Evolutionary conservation across 35 echinoderm and acorn worm genomes (phyloP).

Genomic region (Ophiothrix spiculata): DNA sequence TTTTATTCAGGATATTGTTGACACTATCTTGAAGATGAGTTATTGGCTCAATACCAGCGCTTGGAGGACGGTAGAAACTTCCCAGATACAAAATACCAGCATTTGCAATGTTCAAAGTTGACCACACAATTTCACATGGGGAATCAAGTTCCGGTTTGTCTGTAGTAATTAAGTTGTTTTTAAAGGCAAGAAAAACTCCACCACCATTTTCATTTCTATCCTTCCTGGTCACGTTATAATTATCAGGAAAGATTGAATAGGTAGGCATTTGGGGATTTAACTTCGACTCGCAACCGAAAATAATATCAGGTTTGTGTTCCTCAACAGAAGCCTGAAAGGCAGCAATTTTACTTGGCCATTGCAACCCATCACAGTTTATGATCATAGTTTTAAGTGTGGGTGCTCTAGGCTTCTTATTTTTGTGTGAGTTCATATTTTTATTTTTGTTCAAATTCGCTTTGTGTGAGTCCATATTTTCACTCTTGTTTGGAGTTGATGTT

Average conservation of each 20-base stretch:
- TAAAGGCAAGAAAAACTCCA: neutral
- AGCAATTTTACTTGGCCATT: neutral
- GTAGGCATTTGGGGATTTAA: neutral
- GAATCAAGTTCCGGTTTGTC: neutral
- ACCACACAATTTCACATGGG: neutral
- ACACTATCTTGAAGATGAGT: neutral
- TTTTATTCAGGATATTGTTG: neutral
- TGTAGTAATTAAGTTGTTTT: too few species aligned
- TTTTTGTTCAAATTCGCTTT: neutral
- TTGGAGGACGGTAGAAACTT: neutral
- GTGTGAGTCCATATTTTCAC: too few species aligned
- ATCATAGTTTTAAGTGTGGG: too few species aligned
- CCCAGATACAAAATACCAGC: neutral
- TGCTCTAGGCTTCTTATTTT: too few species aligned
- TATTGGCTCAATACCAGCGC: neutral
- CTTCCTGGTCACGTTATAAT: neutral
- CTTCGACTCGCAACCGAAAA: constrained; percentile 13
- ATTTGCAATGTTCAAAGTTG: neutral
- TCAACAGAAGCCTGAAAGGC: neutral
- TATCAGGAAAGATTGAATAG: too few species aligned
- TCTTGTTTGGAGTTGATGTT: neutral
- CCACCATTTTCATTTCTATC: neutral
- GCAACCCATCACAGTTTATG: constrained; percentile 27
- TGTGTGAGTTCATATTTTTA: too few species aligned
- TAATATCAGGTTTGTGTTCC: constrained; percentile 5